Evolutionary conservation across 35 echinoderm and acorn worm species (phyloP).

Genomic region (Ophiothrix spiculata): DNA sequence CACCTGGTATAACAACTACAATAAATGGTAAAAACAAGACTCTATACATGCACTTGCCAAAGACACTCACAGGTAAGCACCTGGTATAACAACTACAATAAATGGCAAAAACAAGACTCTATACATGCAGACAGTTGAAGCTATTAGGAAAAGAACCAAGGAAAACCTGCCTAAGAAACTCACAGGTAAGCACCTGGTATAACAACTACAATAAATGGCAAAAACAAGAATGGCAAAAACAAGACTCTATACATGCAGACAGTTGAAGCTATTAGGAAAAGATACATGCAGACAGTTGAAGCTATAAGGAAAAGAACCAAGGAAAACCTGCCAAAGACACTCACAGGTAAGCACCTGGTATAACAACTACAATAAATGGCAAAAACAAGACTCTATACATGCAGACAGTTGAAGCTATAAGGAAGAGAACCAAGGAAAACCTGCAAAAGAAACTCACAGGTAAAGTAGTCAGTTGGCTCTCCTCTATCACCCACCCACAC

Average conservation of each 20-base stretch:
- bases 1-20: conserved; percentile 85
- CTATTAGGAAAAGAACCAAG: conserved; percentile 87
- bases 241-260: conserved; percentile 98
- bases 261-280: conserved; percentile 84
- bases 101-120: conserved; percentile 97
- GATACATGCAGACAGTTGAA: conserved; percentile 89
- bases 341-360: conserved; percentile 92
- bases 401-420: conserved; percentile 90
- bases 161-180: conserved; percentile 93
- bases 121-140: conserved; percentile 95
- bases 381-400: conserved; percentile 99
- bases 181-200: conserved; percentile 92
- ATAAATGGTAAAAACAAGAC: conserved; percentile 97
- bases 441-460: conserved; percentile 94
- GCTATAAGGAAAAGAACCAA: conserved; percentile 88
- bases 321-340: conserved; percentile 89
- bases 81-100: conserved; percentile 82
- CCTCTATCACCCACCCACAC: background rate
- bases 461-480: background rate
- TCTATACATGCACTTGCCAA: too few species aligned
- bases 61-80: conserved; percentile 98
- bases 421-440: conserved; percentile 88
- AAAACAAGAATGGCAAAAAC: conserved; percentile 96
- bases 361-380: conserved; percentile 83
- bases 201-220: conserved; percentile 72